These are phyloP conservation scores for Sinhomidia bicolor DNA, from an alignment of 2,888 invertebrate genomes.

Conservation along the genomic window DNA sequence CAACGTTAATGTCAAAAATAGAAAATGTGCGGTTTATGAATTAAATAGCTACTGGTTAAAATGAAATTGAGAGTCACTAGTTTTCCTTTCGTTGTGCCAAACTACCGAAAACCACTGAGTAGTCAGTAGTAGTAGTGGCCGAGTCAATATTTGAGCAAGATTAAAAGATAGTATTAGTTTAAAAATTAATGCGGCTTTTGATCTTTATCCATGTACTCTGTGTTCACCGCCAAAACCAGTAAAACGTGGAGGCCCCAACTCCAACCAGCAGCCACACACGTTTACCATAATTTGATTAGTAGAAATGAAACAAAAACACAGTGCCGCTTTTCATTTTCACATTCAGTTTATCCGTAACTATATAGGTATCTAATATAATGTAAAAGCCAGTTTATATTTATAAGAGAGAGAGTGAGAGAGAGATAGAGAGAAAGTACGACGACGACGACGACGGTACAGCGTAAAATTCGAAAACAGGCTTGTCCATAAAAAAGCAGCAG, in stretches of 20 bases:
- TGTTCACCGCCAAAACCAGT: background rate
- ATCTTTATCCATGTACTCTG: no score
- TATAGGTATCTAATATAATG: no score
- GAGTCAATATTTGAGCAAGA: constrained; percentile 17
- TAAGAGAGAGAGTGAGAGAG: no score
- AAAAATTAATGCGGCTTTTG: constrained; percentile 14
- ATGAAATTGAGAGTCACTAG: background rate
- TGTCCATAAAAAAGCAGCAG: background rate
- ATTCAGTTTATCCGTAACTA: background rate
- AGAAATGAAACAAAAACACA: constrained; percentile 54
- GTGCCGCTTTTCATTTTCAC: constrained; percentile 9
- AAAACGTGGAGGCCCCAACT: background rate
- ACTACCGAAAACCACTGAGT: no score
- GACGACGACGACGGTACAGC: no score
- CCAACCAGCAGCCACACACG: background rate
- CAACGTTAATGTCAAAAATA: background rate
- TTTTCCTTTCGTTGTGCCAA: background rate
- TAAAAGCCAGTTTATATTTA: no score
- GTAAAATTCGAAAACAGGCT: background rate
- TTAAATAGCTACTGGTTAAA: constrained; percentile 2
- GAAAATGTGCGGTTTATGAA: background rate
- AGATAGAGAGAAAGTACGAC: no score
- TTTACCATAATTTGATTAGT: constrained; percentile 60
- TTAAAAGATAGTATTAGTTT: background rate
- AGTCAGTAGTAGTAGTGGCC: no score